Evolutionary conservation across 2,888 invertebrate genomes (phyloP).

Genomic region (Conus canariensis): DNA sequence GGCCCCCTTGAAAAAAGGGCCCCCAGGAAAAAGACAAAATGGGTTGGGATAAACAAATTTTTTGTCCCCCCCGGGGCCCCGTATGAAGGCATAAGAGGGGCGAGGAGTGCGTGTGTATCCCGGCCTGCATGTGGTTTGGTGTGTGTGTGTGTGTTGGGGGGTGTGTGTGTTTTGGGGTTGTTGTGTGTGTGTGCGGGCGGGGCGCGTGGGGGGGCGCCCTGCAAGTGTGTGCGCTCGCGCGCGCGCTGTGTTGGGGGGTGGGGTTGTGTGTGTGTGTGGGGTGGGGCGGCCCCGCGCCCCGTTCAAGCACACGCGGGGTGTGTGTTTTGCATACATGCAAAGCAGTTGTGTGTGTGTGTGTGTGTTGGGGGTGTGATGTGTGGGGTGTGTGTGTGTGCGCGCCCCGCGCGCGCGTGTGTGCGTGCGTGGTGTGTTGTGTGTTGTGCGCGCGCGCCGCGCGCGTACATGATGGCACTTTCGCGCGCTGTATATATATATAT

Average conservation of each 20-base stretch:
- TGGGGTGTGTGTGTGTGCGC: neutral
- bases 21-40: too few species aligned
- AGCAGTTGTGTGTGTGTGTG: neutral
- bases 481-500: neutral
- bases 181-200: neutral
- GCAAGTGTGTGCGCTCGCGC: too few species aligned
- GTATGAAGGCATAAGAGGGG: too few species aligned
- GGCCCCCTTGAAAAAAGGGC: too few species aligned
- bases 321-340: too few species aligned
- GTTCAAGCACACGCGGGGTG: neutral
- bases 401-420: neutral
- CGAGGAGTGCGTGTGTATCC: too few species aligned
- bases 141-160: constrained; percentile 21
- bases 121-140: neutral
- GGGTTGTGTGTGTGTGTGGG: neutral
- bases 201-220: neutral
- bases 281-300: neutral
- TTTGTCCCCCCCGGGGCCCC: too few species aligned
- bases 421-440: neutral
- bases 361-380: too few species aligned
- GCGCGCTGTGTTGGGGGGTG: neutral
- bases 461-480: neutral
- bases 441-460: neutral
- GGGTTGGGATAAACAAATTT: too few species aligned
- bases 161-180: constrained; percentile 19